These are phyloP conservation scores for Lepidotrigona ventralis DNA, from an alignment of 1,140 invertebrate genomes.

Conservation along the genomic window DNA sequence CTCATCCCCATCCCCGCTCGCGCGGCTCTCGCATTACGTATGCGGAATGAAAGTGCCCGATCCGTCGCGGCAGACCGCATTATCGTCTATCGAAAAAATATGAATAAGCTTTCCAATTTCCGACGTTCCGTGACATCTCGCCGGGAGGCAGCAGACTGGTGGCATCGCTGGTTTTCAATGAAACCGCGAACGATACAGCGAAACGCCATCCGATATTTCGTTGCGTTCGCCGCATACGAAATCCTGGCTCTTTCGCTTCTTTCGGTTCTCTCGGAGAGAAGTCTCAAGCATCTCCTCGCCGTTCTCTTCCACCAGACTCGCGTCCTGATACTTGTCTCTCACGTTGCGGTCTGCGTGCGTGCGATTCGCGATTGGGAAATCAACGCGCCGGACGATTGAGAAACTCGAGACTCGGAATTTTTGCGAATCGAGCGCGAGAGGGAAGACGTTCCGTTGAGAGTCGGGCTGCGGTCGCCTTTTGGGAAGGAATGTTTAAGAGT, in stretches of 20 bases:
- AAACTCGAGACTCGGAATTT: neutral
- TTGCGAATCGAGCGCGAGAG: no score
- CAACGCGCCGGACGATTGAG: neutral
- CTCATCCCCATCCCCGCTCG: constrained; percentile 21
- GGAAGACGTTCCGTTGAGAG: constrained; percentile 9
- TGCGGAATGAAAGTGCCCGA: constrained; percentile 76
- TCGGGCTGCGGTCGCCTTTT: constrained; percentile 41
- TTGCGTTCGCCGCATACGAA: constrained; percentile 64
- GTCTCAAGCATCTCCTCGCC: neutral
- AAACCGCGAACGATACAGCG: constrained; percentile 74
- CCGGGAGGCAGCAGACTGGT: constrained; percentile 74
- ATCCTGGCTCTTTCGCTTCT: constrained; percentile 1
- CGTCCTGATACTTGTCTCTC: no score
- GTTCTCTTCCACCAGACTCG: neutral
- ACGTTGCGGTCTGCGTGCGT: no score
- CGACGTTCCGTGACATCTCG: constrained; percentile 80
- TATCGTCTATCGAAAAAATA: constrained; percentile 76
- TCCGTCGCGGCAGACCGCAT: constrained; percentile 44
- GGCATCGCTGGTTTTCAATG: constrained; percentile 67
- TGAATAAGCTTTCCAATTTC: constrained; percentile 81
- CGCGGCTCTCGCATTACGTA: constrained; percentile 67
- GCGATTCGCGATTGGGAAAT: no score
- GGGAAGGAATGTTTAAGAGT: constrained; percentile 65
- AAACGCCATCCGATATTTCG: constrained; percentile 78
- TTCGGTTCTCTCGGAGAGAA: neutral